Conservation (phyloP, 2,888 invertebrate species). For the Aspidiotus destructor region DNA sequence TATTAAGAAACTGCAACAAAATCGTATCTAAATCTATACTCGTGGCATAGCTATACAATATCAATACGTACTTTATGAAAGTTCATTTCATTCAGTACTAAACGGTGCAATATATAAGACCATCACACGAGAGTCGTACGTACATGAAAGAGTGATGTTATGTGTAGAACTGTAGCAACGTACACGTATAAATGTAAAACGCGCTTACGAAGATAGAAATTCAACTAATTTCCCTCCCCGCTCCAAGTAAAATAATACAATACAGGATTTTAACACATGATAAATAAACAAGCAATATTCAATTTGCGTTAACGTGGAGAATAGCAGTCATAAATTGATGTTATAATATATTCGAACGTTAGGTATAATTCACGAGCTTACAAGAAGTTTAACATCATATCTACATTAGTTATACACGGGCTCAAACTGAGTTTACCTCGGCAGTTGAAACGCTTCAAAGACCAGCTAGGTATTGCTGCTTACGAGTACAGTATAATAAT, state of each 20-base stretch:
- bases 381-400: conserved; percentile 32
- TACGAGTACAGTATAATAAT: no score
- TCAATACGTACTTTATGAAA: not conserved
- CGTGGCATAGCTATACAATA: not conserved
- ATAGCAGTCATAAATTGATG: conserved; percentile 30
- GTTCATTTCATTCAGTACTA: not conserved
- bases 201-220: not conserved
- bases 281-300: conserved; percentile 29
- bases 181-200: not conserved
- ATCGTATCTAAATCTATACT: not conserved
- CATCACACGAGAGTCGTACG: conserved; percentile 24
- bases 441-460: conserved; percentile 24
- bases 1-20: not conserved
- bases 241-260: not conserved
- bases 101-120: conserved; percentile 7
- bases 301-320: conserved; percentile 22
- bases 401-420: conserved; percentile 28
- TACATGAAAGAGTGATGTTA: conserved; percentile 22
- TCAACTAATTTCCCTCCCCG: conserved; percentile 25
- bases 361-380: conserved; percentile 30
- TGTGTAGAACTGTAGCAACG: conserved; percentile 13
- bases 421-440: conserved; percentile 10
- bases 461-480: not conserved
- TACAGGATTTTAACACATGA: conserved; percentile 29
- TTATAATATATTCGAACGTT: conserved; percentile 18